Evolutionary conservation across 1,140 invertebrate genomes (phyloP), one percentile per base, ranked within the genome.

Genomic region (Drosophila suzukii): DNA sequence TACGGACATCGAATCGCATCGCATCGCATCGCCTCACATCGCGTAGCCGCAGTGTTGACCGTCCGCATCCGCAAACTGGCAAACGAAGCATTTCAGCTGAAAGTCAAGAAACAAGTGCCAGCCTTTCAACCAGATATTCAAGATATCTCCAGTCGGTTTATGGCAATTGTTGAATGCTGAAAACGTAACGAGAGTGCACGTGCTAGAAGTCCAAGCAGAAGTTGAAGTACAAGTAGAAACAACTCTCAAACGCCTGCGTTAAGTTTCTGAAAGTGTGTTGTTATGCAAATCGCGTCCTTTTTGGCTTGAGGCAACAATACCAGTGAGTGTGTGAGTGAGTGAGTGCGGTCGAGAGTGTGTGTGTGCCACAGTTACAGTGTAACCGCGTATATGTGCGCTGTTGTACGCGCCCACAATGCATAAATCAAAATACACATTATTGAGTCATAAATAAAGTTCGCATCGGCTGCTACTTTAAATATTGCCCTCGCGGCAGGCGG

Each of bases 341-440:
- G 65, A 47, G 66, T 49, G 61, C 38, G 62, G 30, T 53, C 34
- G 61, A 17, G 50, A 50, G 67, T 53, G 68, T 56, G 53, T 58
- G 62, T 55, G 44, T 43, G 44, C 32, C 24, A 27, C 44, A 49
- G 13, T 34, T 32, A 11, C 47, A 32, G 49, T 34, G 46, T 60
- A 38, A 61, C n/a, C n/a, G 24, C 15, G 46, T 60, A 41, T 75
- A 43, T 70, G 54, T 74, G 71, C 38, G 80, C 53, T 57, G 36
- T 59, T 57, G 77, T 75, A 79, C 71, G 66, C 84, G 63, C 83
- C 76, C 81, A 80, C 62, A 89, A 89, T 80, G 84, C 84, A 89
- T 89, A 90, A 89, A 89, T 89, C 84, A 89, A 90, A 89, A 90
- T 90, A 84, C 81, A 89, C 85, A 89, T 89, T 89, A 89, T 89